Evolutionary conservation across 2,888 invertebrate species (phyloP), one percentile per base, ranked within the genome.

Genomic region (Therioaphis trifolii): DNA sequence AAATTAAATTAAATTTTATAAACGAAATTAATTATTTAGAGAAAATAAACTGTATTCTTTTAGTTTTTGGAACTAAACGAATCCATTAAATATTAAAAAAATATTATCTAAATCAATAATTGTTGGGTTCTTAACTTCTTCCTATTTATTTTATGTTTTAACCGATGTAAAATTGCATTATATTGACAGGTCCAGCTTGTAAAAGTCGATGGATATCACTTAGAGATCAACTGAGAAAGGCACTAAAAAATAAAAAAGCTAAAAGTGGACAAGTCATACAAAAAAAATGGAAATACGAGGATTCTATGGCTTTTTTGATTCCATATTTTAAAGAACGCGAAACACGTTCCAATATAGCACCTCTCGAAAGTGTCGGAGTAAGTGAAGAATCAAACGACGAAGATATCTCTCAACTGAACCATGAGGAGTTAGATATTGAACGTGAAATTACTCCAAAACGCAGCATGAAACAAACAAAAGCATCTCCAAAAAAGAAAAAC

Each of bases 231-330:
- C 43, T 75, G 0, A 75, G 75, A 24, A 75, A 75, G 15, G 58
- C 58, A 21, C 15, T 75, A 43, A 61, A 58, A 75, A 58, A 75
- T 1, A 74, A 74, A 58, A 43, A 24, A 35, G 61, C 58, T 15
- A 75, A 75, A 75, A 75, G 75, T 58, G 43, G 58, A 58, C 58
- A 75, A 61, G 43, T 2, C 24, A 9, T 40, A 75, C 55, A 75
- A 75, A 75, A n/a, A 74, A 75, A 75, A 74, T 40, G 40, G 58
- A 75, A 55, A 55, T 74, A 55, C 21, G 74, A 74, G 15, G 55
- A 74, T 35, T 55, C 3, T 9, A 74, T 58, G 58, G 1, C 21
- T 40, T 58, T 58, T 29, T 1, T 58, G 12, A 74, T 74, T 3
- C 52, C 74, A 55, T 55, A 21, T 55, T 55, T 55, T 52, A 72